Evolutionary conservation across 2,888 invertebrate species (phyloP), one percentile per base, ranked within the genome.

Genomic region (Strigamia crassipes): DNA sequence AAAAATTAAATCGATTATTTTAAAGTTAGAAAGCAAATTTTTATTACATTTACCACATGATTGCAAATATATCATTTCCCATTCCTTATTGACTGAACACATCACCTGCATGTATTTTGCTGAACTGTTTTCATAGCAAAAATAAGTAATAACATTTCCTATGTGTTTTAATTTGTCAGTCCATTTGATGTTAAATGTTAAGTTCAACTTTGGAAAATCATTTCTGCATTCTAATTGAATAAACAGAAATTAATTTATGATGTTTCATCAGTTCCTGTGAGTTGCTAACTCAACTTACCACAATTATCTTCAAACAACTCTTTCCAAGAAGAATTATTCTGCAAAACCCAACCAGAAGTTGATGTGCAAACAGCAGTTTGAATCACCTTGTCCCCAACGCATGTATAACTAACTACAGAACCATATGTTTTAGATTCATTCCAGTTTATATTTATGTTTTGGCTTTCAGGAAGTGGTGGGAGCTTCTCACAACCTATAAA

Each of bases 81-180:
- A 73, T 73, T 27, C 23, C 31, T 27, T 31, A 13, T 13, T 73
- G 0, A 73, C 2, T 15, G 73, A 73, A 31, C 73, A 73, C 23
- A 27, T 27, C n/a, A 73, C 31, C 12, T 73, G 31, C 73, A 73
- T 73, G n/a, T 31, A n/a, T 5, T 31, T 13, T 27, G 31, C 73
- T 73, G 73, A 31, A 13, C 73, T 73, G 18, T 66, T 21, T n/a
- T 73, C 27, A 73, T 73, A 27, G n/a, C 73, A 73, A 3, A 73
- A 73, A n/a, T 73, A 73, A 8, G 73, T 73, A 5, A 73, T 12
- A 31, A 31, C 73, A 73, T 73, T 31, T 10, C 73, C 73, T 27
- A 73, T 73, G 13, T 13, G 13, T 15, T 73, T 73, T 15, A 31
- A 73, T 8, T 2, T 27, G 8, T 5, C 12, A 73, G 5, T 73